phyloP scores from a whole-genome alignment of 2,888 invertebrate species.

The Dimorphilus gyrociliatus region DNA sequence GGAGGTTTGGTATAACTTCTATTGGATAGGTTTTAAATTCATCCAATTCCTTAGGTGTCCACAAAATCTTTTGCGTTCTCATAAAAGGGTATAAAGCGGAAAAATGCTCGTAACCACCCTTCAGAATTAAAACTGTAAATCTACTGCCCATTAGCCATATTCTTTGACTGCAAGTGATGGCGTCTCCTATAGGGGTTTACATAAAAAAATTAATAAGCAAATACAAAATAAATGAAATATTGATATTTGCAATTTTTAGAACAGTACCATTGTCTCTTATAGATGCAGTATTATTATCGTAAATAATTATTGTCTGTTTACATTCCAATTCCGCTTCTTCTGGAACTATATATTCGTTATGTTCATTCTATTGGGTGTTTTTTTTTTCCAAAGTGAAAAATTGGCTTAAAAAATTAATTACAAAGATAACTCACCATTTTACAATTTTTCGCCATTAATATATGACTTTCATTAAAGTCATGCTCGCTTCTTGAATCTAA shows the following conservation, averaged over 20 bases:
- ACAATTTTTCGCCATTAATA: conserved; percentile 33
- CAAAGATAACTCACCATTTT: conserved; percentile 18
- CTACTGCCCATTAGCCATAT: no score
- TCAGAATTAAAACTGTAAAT: conserved; percentile 10
- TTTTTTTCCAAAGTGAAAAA: conserved; percentile 1
- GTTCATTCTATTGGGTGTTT: conserved; percentile 16
- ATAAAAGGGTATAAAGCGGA: conserved; percentile 36
- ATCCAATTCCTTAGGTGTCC: conserved; percentile 35
- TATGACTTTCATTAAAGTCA: conserved; percentile 37
- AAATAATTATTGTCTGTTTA: conserved; percentile 32
- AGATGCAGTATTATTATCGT: conserved; percentile 22
- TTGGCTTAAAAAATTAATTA: no score
- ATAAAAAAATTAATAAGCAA: no score
- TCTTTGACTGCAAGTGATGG: no score
- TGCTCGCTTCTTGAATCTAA: conserved; percentile 30
- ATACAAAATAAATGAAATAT: no score
- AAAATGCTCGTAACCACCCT: conserved; percentile 36
- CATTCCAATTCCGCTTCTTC: conserved; percentile 37
- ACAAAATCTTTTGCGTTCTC: conserved; percentile 36
- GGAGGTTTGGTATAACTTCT: conserved; percentile 28
- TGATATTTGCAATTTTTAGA: no score
- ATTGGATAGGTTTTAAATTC: conserved; percentile 31
- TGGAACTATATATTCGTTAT: conserved; percentile 22
- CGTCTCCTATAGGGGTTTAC: no score
- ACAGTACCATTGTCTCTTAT: conserved; percentile 20